Conservation (phyloP, 1,140 invertebrate genomes). For the Lepidurus apus region DNA sequence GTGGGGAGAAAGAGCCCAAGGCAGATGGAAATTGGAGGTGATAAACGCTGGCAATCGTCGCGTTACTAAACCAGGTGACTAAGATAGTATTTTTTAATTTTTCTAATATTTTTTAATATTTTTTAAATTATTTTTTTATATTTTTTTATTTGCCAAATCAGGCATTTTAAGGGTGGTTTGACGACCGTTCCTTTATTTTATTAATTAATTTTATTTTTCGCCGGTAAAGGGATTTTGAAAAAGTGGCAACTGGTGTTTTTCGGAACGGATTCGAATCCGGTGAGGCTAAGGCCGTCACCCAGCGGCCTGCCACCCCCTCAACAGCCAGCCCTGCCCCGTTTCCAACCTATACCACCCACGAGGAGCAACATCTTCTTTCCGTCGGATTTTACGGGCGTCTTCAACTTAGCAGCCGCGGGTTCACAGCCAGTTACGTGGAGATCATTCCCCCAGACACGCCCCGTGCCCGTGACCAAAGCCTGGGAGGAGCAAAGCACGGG, state of each 20-base stretch:
- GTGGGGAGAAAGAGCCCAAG: conserved; percentile 83
- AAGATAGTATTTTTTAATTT: not conserved
- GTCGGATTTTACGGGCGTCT: conserved; percentile 32
- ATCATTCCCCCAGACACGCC: not conserved
- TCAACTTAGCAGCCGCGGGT: conserved; percentile 34
- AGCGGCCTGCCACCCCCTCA: conserved; percentile 45
- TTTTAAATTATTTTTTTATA: not conserved
- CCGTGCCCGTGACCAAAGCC: not conserved
- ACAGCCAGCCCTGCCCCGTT: not conserved
- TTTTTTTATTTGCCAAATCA: conserved; percentile 3
- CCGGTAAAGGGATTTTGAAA: conserved; percentile 60
- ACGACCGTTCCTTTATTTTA: not conserved
- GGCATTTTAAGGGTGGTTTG: not conserved
- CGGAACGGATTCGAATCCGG: conserved; percentile 75
- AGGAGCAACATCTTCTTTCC: conserved; percentile 3
- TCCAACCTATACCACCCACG: not conserved
- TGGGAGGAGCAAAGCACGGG: not conserved
- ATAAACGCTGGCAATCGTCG: conserved; percentile 77
- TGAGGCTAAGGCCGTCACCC: conserved; percentile 54
- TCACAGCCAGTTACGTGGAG: conserved; percentile 34
- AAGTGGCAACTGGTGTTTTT: conserved; percentile 93
- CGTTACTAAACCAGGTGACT: conserved; percentile 69
- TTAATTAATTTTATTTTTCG: conserved; percentile 26
- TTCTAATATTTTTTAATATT: not conserved
- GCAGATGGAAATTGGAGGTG: conserved; percentile 84